A percentile compares a stretch with the other conserved stretches of the same genome.
Evolutionary conservation across 2,113 vertebrate genomes (phyloP).

Genomic region (Solenodon paradoxus): DNA sequence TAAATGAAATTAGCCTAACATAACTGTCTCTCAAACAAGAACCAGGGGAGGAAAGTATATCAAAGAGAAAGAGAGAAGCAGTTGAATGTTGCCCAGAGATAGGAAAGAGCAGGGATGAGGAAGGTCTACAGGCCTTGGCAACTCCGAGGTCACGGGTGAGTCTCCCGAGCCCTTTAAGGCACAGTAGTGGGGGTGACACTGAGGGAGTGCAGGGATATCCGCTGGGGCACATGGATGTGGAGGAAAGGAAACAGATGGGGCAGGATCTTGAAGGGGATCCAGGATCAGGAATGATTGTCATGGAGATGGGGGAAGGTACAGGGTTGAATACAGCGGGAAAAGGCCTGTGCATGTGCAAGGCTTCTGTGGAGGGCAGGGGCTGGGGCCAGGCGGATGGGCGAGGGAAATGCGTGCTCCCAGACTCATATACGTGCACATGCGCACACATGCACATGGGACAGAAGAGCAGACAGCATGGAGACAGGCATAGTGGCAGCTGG

Average conservation of each 20-base stretch:
- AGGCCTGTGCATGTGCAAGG: neutral
- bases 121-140: neutral
- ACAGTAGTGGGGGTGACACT: neutral
- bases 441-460: no score
- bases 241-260: neutral
- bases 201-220: neutral
- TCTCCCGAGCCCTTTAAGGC: neutral
- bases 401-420: accelerated
- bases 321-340: neutral
- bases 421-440: neutral
- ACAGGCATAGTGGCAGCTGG: neutral
- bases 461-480: neutral
- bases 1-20: neutral
- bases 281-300: neutral
- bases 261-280: neutral
- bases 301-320: neutral
- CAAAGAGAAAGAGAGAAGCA: neutral
- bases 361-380: neutral
- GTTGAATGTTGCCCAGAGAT: neutral
- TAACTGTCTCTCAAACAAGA: neutral
- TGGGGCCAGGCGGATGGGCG: neutral
- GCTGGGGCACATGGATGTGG: neutral
- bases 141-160: neutral
- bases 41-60: neutral
- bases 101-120: neutral